phyloP scores from a whole-genome alignment of 2,888 invertebrate species.

The Meiosimyza decipiens region DNA sequence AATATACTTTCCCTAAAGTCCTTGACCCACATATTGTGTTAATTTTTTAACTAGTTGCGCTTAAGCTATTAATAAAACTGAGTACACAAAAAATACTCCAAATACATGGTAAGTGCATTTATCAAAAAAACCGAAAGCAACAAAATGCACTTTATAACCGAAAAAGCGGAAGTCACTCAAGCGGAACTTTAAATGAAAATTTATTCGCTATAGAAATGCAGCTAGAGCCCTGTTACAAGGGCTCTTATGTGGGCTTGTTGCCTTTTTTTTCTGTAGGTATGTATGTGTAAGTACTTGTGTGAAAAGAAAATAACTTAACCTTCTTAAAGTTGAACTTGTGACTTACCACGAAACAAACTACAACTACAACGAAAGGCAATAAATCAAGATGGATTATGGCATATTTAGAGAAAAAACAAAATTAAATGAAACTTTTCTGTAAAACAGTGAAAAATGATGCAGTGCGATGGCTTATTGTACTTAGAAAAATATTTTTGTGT shows the following conservation, averaged over 20 bases:
- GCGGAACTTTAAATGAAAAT: constrained; percentile 24
- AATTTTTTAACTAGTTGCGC: constrained; percentile 20
- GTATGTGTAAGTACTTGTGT: not conserved
- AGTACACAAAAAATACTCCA: too few species aligned
- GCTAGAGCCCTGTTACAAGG: not conserved
- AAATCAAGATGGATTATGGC: constrained; percentile 20
- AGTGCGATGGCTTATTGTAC: not conserved
- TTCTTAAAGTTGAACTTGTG: constrained; percentile 16
- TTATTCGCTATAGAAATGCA: constrained; percentile 9
- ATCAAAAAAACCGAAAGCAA: not conserved
- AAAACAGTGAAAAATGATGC: not conserved
- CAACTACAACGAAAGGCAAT: constrained; percentile 6
- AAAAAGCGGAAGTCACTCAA: constrained; percentile 23
- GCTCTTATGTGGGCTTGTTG: too few species aligned
- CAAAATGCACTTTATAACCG: constrained; percentile 19
- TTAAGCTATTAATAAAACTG: not conserved
- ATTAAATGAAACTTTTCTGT: not conserved
- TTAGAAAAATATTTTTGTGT: too few species aligned
- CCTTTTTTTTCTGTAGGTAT: too few species aligned
- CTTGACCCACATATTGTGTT: too few species aligned
- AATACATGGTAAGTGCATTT: not conserved
- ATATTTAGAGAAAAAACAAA: constrained; percentile 6
- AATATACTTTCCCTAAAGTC: too few species aligned
- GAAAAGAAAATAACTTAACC: not conserved
- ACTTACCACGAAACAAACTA: not conserved